Evolutionary conservation across 2,797 vertebrate genomes (phyloP).

Genomic region (Passerculus sandwichensis): DNA sequence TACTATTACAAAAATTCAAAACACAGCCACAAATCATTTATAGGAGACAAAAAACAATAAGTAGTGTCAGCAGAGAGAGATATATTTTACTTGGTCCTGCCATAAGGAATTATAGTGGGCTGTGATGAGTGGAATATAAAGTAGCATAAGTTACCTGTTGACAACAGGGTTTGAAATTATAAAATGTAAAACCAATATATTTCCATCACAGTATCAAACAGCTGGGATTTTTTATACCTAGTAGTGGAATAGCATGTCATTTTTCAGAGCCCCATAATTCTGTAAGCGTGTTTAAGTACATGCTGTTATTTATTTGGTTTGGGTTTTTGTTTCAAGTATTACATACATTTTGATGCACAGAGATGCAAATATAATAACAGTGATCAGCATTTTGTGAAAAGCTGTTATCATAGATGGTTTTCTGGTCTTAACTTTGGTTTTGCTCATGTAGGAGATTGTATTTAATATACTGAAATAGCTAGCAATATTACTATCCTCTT

Average conservation of each 20-base stretch:
- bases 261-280: constrained; percentile 68
- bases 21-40: constrained; percentile 76
- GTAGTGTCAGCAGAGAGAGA: constrained; percentile 70
- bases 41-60: constrained; percentile 78
- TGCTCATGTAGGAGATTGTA: background rate
- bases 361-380: background rate
- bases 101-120: constrained; percentile 72
- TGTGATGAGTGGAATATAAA: constrained; percentile 77
- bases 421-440: background rate
- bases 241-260: constrained; percentile 47
- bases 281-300: constrained; percentile 52
- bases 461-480: background rate
- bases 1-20: constrained; percentile 75
- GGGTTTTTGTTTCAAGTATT: constrained; percentile 37
- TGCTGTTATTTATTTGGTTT: constrained; percentile 59
- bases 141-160: constrained; percentile 75
- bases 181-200: constrained; percentile 77
- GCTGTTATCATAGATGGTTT: background rate
- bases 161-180: constrained; percentile 76
- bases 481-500: background rate
- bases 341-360: background rate
- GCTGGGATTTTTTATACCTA: constrained; percentile 71
- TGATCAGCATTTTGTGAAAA: background rate
- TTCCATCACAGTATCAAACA: constrained; percentile 66
- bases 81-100: constrained; percentile 74